Base-by-base conservation (phyloP, 2,113 vertebrate genomes). In the Callithrix jacchus region DNA sequence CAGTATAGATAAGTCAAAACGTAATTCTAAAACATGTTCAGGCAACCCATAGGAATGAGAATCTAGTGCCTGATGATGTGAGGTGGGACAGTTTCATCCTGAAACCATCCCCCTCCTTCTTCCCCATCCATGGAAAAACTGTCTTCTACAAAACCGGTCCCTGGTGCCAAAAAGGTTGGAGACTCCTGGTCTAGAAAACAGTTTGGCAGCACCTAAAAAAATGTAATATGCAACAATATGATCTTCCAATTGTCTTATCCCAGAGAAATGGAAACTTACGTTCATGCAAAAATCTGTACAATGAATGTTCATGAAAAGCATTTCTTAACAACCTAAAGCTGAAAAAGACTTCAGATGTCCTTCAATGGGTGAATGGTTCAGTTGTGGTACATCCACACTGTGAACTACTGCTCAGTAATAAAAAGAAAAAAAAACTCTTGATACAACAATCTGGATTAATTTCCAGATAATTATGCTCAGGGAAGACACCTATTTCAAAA, bases 11-110 rank as follows among this genome's bases (percentile, higher is more conserved):
- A 84, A 71, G 84, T 76, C 25, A 47, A 87, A 87, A 88, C 32
- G 49, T 9, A 84, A 92, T 96, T 89, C n/a, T 92, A 32, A 73
- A 89, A 74, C 52, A 11, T n/a, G 54, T 89, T 73, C 64, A 71
- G 52, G 56, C 73, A 81, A 86, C 17, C 37, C 73, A 74, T 1
- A 66, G 54, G 93, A 82, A 64, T 32, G 12, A 64, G 61, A 64
- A 32, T 64, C 61, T 64, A 64, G 32, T 64, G 61, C 61, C 61
- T 64, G 61, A 32, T 32, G 13, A 64, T 30, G 61, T 64, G 12
- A 64, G 61, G 61, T 64, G 27, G 27, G 61, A 6, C 27, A 64
- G 61, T 64, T 64, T 30, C 61, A 64, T 32, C 5, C 61, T 30
- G 5, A 64, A 30, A 64, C 27, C 61, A 3, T 64, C 61, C 6